These are phyloP conservation scores for Eledona agricola DNA, from an alignment of 2,888 invertebrate species.

Conservation along the genomic window DNA sequence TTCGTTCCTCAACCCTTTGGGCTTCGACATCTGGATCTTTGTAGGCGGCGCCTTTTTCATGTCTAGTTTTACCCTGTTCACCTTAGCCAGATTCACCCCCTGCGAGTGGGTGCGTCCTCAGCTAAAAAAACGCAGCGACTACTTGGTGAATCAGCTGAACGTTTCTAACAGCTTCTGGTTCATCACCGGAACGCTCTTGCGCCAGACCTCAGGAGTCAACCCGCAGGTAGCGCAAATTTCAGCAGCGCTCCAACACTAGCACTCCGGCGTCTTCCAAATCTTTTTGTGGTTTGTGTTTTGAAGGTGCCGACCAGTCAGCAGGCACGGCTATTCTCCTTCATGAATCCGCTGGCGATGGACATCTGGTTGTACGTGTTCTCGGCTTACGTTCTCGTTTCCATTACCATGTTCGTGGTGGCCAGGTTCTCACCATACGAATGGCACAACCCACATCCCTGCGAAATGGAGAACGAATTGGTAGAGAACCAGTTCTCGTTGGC, in stretches of 20 bases:
- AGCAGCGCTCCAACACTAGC: slow-evolving; percentile 27
- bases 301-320: slow-evolving; percentile 77
- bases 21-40: slow-evolving; percentile 73
- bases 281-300: slow-evolving; percentile 33
- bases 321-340: slow-evolving; percentile 82
- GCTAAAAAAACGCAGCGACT: slow-evolving; percentile 55
- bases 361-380: slow-evolving; percentile 87
- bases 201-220: slow-evolving; percentile 69
- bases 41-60: slow-evolving; percentile 70
- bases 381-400: slow-evolving; percentile 81
- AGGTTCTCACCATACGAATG: slow-evolving; percentile 84
- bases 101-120: slow-evolving; percentile 70
- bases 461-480: slow-evolving; percentile 66
- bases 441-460: slow-evolving; percentile 77
- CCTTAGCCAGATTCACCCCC: slow-evolving; percentile 70
- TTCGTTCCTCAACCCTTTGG: slow-evolving; percentile 73
- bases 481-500: slow-evolving; percentile 85
- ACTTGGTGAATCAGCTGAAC: slow-evolving; percentile 68
- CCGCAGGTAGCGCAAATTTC: slow-evolving; percentile 65
- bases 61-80: slow-evolving; percentile 68
- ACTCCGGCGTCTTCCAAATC: too few relatives aligned
- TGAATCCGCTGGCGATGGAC: slow-evolving; percentile 85
- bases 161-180: slow-evolving; percentile 75
- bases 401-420: slow-evolving; percentile 82
- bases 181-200: slow-evolving; percentile 71